Evolutionary conservation across 2,113 vertebrate genomes (phyloP).

Genomic region (Cinclus cinclus): DNA sequence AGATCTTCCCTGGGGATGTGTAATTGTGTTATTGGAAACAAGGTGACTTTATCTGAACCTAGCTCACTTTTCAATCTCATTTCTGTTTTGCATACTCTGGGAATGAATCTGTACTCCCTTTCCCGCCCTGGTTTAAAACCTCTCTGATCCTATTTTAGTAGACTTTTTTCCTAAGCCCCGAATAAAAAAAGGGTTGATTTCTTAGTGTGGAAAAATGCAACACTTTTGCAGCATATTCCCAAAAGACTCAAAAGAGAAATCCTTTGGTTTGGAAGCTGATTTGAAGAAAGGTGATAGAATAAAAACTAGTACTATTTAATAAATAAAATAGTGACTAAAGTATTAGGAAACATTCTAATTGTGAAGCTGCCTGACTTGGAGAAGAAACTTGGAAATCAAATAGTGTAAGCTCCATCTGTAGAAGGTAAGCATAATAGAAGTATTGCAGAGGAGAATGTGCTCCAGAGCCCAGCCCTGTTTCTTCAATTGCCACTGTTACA

Average conservation of each 20-base stretch:
- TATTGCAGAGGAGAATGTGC: neutral
- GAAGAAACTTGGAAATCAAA: neutral
- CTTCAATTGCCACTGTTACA: neutral
- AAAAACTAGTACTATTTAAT: neutral
- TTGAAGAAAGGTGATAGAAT: neutral
- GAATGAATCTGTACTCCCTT: neutral
- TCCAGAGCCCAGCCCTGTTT: neutral
- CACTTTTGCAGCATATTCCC: neutral
- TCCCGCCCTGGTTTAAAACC: neutral
- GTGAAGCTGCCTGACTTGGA: neutral
- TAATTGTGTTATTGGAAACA: neutral
- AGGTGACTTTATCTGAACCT: conserved; percentile 53
- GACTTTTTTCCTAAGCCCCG: neutral
- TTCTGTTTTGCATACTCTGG: conserved; percentile 8
- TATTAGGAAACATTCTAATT: neutral
- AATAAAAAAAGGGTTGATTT: neutral
- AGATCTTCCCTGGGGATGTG: neutral
- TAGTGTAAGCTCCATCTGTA: neutral
- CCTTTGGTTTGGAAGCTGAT: neutral
- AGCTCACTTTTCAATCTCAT: conserved; percentile 11
- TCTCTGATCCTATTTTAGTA: neutral
- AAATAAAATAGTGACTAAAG: neutral
- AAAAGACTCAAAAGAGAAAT: neutral
- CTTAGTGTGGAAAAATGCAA: neutral
- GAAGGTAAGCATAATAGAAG: neutral